A percentile compares a stretch with the other conserved stretches of the same genome.
phyloP scores from a whole-genome alignment of 1,140 invertebrate species.

The Calycopis cecrops region DNA sequence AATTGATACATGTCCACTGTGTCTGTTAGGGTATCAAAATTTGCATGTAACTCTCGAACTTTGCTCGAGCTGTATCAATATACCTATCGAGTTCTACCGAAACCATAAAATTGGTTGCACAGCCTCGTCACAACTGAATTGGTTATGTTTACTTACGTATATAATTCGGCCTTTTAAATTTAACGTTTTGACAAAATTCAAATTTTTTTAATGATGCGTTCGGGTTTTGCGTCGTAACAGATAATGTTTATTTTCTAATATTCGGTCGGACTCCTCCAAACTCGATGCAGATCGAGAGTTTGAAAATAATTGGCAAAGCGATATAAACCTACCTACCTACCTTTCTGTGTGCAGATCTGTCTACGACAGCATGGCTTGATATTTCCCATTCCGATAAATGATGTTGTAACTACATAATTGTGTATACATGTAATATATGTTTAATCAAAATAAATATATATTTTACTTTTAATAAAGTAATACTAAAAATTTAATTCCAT shows the following conservation, averaged over 20 bases:
- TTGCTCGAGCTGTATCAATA: constrained; percentile 2
- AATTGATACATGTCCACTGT: constrained; percentile 6
- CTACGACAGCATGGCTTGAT: constrained; percentile 4
- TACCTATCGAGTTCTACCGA: constrained; percentile 12
- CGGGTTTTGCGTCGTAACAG: too few relatives aligned
- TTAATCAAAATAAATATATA: neutral
- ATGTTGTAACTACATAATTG: constrained; percentile 3
- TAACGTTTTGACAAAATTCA: too few relatives aligned
- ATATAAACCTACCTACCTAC: constrained; percentile 1
- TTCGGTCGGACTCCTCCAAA: constrained; percentile 2
- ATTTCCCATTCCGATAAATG: neutral
- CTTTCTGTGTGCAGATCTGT: constrained; percentile 6
- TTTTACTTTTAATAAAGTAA: too few relatives aligned
- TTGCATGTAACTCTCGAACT: constrained; percentile 16
- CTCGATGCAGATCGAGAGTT: constrained; percentile 5
- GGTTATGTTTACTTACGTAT: too few relatives aligned
- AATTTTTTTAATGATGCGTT: too few relatives aligned
- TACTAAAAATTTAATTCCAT: too few relatives aligned
- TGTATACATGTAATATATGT: neutral
- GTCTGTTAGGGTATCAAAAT: constrained; percentile 6
- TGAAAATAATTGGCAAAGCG: neutral
- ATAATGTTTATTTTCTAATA: neutral
- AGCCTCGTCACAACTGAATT: too few relatives aligned
- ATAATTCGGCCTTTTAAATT: too few relatives aligned
- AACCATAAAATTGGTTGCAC: neutral